Evolutionary conservation across 2,797 vertebrate species (phyloP), one percentile per base, ranked within the genome.

Genomic region (Glyptemys insculpta): DNA sequence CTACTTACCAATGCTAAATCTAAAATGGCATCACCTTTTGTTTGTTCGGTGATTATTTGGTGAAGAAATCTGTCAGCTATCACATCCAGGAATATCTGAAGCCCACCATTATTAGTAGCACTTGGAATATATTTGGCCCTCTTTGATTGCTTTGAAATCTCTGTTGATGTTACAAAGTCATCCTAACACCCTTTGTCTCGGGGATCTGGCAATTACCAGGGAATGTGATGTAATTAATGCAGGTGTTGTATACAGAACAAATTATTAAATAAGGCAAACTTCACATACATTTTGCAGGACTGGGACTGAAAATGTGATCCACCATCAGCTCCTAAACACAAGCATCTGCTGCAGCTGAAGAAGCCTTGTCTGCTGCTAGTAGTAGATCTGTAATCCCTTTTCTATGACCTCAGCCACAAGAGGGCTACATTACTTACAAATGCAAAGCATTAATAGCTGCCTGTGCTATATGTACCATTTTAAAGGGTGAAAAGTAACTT

Each of bases 321-420:
- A 89, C 80, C 83, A 89, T 86, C 90, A 88, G 5, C 79, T 91
- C 53, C 78, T 93, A 96, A 56, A 68, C 4, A 25, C 29, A 52
- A 88, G 12, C 72, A 44, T 87, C 80, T 87, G 86, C 90, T 47
- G 47, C 5, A 90, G 79, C 80, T 82, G 88, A 95, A 95, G 81
- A 94, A 4, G 27, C 12, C 49, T 5, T 31, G 10, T 95, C 87
- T 72, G 11, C 90, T 91, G 19, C 19, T 41, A 85, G 23, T 68
- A 62, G 54, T 27, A 83, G 85, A 90, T 94, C 2, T 0, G 62
- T 92, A 93, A 87, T 62, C 19, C 1, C 21, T 54, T 85, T 53
- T 31, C 37, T 79, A 18, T 2, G 62, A 62, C 53, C 44, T 79
- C 27, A 50, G 88, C 34, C 79, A 16, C 11, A 49, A 81, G 85